Conservation (phyloP, 2,113 vertebrate genomes). For the Heterotis niloticus region DNA sequence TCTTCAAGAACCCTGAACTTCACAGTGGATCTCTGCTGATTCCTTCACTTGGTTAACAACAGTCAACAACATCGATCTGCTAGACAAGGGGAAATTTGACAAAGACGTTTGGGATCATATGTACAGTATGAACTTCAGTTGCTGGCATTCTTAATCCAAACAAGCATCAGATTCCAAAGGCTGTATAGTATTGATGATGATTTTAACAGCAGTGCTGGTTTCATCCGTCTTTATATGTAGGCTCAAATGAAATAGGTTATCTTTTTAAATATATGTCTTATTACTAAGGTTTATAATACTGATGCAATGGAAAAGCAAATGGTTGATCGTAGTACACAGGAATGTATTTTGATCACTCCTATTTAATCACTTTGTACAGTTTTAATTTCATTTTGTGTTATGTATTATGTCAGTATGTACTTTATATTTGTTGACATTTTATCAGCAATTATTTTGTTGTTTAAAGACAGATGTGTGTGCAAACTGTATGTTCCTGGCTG, state of each 20-base stretch:
- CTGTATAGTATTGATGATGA: constrained; percentile 45
- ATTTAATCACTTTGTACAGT: constrained; percentile 68
- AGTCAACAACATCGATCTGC: constrained; percentile 31
- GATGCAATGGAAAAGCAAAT: constrained; percentile 39
- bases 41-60: constrained; percentile 27
- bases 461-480: background rate
- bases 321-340: constrained; percentile 54
- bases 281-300: constrained; percentile 2
- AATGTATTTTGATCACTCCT: constrained; percentile 67
- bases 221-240: constrained; percentile 32
- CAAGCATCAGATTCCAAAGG: constrained; percentile 47
- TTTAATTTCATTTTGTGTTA: constrained; percentile 38
- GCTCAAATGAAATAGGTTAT: constrained; percentile 37
- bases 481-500: background rate
- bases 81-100: constrained; percentile 23
- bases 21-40: constrained; percentile 29
- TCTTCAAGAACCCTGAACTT: constrained; percentile 29
- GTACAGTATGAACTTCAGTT: constrained; percentile 22
- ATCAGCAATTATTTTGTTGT: constrained; percentile 8
- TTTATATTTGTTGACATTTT: constrained; percentile 15
- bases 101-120: constrained; percentile 19
- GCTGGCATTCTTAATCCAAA: constrained; percentile 20
- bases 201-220: constrained; percentile 63
- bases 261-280: constrained; percentile 50
- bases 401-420: constrained; percentile 29